These are phyloP conservation scores for Sanderia malayensis DNA, from an alignment of 30 jellyfish, hydroid and myxozoan genomes.

Conservation along the genomic window DNA sequence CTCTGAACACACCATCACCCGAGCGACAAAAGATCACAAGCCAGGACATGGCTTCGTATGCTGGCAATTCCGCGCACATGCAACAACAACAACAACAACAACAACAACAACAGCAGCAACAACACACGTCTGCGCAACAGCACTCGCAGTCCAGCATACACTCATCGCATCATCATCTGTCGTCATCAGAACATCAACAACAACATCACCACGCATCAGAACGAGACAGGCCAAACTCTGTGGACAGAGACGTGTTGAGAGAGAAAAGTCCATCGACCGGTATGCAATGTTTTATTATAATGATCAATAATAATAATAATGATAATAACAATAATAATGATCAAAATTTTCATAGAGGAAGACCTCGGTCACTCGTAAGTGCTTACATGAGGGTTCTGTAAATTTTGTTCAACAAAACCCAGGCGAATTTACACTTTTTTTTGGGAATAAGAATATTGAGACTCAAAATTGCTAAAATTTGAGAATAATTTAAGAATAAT, in stretches of 20 bases:
- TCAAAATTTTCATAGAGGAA: no score
- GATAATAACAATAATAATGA: no score
- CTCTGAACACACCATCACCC: slow-evolving; percentile 90
- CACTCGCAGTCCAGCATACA: slow-evolving; percentile 30
- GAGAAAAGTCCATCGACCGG: not conserved
- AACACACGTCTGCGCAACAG: slow-evolving; percentile 23
- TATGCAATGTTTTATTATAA: no score
- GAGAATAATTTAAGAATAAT: no score
- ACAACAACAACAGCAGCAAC: slow-evolving; percentile 38
- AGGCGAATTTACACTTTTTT: no score
- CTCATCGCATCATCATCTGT: slow-evolving; percentile 35
- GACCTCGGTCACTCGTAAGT: no score
- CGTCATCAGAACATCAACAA: slow-evolving; percentile 9
- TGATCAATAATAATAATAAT: no score
- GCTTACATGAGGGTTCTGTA: no score
- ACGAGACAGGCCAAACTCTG: slow-evolving; percentile 39
- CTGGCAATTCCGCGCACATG: slow-evolving; percentile 30
- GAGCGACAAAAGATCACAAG: slow-evolving; percentile 80
- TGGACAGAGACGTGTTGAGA: slow-evolving; percentile 19
- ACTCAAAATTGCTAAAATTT: no score
- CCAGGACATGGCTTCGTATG: slow-evolving; percentile 50
- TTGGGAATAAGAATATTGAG: no score
- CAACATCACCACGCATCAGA: slow-evolving; percentile 41
- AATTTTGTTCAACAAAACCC: no score
- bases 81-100: slow-evolving; percentile 60